Percentiles rank a stretch among this genome's conserved stretches.
phyloP scores from a whole-genome alignment of 2,888 invertebrate genomes.

The Capitulum mitella region DNA sequence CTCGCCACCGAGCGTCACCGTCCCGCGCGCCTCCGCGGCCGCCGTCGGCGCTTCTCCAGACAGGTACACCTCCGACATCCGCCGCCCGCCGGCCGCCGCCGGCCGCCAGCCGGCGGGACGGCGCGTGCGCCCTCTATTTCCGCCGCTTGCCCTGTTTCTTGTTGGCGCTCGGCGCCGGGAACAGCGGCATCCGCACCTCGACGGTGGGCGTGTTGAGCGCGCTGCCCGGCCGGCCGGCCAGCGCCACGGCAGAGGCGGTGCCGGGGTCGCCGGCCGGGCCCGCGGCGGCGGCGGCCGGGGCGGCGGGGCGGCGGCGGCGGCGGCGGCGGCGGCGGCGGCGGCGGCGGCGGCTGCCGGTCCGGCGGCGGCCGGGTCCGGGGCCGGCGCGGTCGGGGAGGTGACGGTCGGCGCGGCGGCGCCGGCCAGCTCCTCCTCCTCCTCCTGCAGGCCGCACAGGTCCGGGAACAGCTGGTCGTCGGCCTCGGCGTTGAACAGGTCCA shows the following conservation, averaged over 20 bases:
- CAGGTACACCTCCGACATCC: too few relatives aligned
- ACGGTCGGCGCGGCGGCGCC: neutral
- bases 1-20: too few relatives aligned
- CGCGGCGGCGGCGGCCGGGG: neutral
- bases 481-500: neutral
- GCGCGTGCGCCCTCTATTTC: neutral
- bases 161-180: neutral
- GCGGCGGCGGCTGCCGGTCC: neutral
- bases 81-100: neutral
- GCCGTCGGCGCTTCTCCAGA: too few relatives aligned
- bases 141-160: neutral
- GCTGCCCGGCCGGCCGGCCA: neutral
- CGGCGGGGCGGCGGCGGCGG: neutral
- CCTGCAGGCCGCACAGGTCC: neutral
- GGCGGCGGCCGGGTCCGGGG: neutral
- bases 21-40: too few relatives aligned
- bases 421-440: neutral
- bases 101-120: neutral
- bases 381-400: neutral
- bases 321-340: neutral
- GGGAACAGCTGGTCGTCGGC: slow-evolving; percentile 7
- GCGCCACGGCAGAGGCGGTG: neutral
- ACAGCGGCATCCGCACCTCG: neutral
- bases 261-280: neutral
- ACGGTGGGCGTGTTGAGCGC: neutral